Conservation (phyloP, 2,113 vertebrate genomes). For the Delphinapterus leucas region DNA sequence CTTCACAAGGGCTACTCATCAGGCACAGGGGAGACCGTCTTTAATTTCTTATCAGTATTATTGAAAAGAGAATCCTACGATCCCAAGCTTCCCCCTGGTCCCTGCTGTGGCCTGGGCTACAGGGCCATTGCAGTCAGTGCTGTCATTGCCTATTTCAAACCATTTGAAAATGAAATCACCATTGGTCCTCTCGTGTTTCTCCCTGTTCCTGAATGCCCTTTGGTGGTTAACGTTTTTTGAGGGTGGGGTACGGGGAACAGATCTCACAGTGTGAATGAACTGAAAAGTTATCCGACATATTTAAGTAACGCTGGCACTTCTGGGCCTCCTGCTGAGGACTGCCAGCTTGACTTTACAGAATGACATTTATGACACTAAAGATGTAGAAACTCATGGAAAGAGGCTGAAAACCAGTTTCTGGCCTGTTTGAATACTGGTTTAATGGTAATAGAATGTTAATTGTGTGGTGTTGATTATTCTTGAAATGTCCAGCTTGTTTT, state of each 20-base stretch:
- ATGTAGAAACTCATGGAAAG: not conserved
- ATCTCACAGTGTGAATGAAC: not conserved
- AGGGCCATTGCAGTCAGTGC: accelerated
- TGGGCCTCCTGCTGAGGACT: constrained; percentile 26
- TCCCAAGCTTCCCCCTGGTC: not conserved
- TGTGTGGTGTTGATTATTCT: constrained; percentile 58
- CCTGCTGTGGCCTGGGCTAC: not conserved
- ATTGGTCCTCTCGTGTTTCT: not conserved
- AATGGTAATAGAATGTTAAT: constrained; percentile 38
- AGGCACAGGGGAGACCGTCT: not conserved
- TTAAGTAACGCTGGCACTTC: constrained; percentile 51
- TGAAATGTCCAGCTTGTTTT: constrained; percentile 58
- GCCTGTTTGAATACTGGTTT: constrained; percentile 45
- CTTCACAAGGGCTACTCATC: not conserved
- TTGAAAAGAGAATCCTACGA: not conserved
- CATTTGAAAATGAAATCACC: not conserved
- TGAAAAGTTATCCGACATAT: constrained; percentile 41
- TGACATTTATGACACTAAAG: constrained; percentile 58
- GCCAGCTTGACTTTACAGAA: constrained; percentile 41
- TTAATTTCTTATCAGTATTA: not conserved
- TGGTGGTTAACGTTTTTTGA: not conserved
- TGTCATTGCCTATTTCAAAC: not conserved
- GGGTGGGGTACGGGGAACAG: not conserved
- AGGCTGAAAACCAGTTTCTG: constrained; percentile 38
- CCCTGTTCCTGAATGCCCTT: not conserved